Evolutionary conservation across 1,140 invertebrate genomes (phyloP).

Genomic region (Diplogasteroides magnus): DNA sequence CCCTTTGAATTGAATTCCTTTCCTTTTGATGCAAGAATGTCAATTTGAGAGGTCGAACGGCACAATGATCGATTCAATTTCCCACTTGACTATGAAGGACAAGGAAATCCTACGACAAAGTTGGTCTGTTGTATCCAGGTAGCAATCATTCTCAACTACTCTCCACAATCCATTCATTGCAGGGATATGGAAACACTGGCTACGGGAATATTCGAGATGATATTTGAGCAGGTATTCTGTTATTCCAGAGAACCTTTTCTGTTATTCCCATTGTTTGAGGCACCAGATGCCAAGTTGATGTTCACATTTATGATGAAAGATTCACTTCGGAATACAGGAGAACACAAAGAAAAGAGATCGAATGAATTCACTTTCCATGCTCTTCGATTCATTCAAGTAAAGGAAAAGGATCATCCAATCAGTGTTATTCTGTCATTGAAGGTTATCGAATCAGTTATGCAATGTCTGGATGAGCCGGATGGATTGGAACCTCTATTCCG

Average conservation of each 20-base stretch:
- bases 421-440: no score
- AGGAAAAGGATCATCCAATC: no score
- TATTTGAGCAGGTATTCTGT: constrained; percentile 18
- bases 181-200: constrained; percentile 26
- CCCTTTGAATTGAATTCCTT: no score
- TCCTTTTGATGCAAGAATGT: no score
- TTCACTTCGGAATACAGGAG: neutral
- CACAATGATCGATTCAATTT: neutral
- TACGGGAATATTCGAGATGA: constrained; percentile 27
- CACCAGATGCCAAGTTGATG: constrained; percentile 25
- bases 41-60: no score
- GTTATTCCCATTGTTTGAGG: neutral
- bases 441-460: constrained; percentile 28
- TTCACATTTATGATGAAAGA: constrained; percentile 28
- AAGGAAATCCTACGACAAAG: neutral
- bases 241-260: neutral
- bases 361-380: constrained; percentile 27
- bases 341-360: constrained; percentile 24
- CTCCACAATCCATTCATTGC: neutral
- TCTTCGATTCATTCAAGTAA: constrained; percentile 19
- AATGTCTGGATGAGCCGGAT: constrained; percentile 14
- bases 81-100: neutral
- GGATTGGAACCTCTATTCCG: constrained; percentile 17
- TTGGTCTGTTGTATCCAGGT: neutral
- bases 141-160: neutral